Base-by-base conservation (phyloP, 2,797 vertebrate genomes). In the Pipistrellus pygmaeus region DNA sequence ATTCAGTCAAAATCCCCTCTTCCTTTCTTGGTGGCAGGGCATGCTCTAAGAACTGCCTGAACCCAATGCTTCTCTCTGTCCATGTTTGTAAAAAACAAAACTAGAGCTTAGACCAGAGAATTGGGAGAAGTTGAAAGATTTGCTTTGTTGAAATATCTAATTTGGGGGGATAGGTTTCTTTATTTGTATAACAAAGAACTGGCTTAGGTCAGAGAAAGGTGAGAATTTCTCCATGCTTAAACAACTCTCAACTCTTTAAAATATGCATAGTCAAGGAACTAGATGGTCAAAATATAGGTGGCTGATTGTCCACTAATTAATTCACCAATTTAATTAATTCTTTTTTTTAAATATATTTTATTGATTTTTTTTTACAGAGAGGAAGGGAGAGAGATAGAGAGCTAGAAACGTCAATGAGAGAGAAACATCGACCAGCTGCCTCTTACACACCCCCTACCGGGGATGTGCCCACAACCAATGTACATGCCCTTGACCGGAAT, bases 271-370 rank as follows among this genome's bases (percentile, higher is more conserved):
- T 64, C 60, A 88, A 88, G 30, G 55, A 66, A 76, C 41, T 46
- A 12, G 68, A 80, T 51, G 20, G 76, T 44, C 48, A 86, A 88
- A 88, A 32, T 30, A 55, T 6, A 41, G 2, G 9, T 27, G 80
- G 6, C 1, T 84, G 46, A 32, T 30, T 35, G 15, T 35, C 27
- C 25, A 27, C 60, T 15, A 5, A 38, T 38, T n/a, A 66, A 27
- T 75, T 75, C 82, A 77, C 77, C 48, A 51, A 60, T 41, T 51
- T 69, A 53, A 60, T 77, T 88, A 71, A 88, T 77, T 93, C 84
- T 82, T 46, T 38, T 38, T 38, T 41, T 41, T 6, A 41, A 41
- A 41, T 41, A 41, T 41, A 41, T 41, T 41, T 41, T 41, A 41
- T 41, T 41, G 38, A 41, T 41, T 41, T 41, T 41, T 41, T 41